phyloP scores from a whole-genome alignment of 2,888 invertebrate genomes.

The Hypomecis punctinalis region DNA sequence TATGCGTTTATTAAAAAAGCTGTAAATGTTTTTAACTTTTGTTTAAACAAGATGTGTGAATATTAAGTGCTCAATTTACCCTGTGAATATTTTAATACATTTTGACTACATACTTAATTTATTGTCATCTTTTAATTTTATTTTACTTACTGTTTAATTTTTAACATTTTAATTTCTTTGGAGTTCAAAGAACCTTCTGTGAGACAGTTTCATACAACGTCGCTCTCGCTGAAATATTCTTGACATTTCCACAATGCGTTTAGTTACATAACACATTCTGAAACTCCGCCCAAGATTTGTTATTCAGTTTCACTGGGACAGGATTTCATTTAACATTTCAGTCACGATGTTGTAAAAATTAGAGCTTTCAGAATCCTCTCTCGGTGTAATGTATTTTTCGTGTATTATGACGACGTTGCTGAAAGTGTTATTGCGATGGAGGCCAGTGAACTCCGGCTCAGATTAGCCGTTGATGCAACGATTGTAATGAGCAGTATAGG shows the following conservation, averaged over 20 bases:
- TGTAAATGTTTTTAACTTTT: too few species aligned
- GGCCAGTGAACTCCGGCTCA: slow-evolving; percentile 32
- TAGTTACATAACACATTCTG: slow-evolving; percentile 14
- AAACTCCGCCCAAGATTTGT: slow-evolving; percentile 17
- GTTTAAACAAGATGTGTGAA: too few species aligned
- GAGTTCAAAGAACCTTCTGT: slow-evolving; percentile 5
- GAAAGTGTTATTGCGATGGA: slow-evolving; percentile 31
- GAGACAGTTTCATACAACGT: slow-evolving; percentile 5
- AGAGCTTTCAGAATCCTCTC: slow-evolving; percentile 33
- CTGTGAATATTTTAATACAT: too few species aligned
- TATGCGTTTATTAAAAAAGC: too few species aligned
- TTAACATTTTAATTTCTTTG: neutral
- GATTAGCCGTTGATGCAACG: slow-evolving; percentile 43
- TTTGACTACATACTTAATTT: neutral
- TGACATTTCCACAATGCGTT: slow-evolving; percentile 19
- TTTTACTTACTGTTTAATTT: neutral
- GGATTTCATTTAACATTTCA: slow-evolving; percentile 33
- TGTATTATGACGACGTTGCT: slow-evolving; percentile 33
- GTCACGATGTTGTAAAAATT: slow-evolving; percentile 34
- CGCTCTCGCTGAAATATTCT: slow-evolving; percentile 18
- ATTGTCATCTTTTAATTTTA: neutral
- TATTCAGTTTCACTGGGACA: slow-evolving; percentile 18
- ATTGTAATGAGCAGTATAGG: slow-evolving; percentile 36
- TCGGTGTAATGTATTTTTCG: slow-evolving; percentile 37
- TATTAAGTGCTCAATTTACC: too few species aligned